These are phyloP conservation scores for Epizoanthus ramosus DNA, from an alignment of 92 coral and sea anemone genomes.

Conservation along the genomic window DNA sequence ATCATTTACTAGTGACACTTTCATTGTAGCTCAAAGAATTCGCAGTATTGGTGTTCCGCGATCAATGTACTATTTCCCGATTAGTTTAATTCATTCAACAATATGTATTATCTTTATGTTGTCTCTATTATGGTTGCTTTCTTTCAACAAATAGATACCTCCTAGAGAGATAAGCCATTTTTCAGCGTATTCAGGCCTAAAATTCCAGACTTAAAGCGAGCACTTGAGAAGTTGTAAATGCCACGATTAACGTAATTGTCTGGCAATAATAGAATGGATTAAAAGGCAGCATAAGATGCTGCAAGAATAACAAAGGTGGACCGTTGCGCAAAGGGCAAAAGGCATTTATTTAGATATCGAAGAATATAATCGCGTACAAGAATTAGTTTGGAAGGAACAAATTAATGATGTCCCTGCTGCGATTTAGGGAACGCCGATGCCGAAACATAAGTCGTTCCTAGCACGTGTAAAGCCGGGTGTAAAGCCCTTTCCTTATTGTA, in stretches of 20 bases:
- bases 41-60: conserved; percentile 17
- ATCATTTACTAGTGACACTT: background rate
- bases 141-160: conserved; percentile 27
- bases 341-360: background rate
- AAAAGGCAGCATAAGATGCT: background rate
- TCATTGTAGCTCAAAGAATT: background rate
- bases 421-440: background rate
- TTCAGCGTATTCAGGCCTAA: conserved; percentile 12
- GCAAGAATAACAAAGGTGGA: too few relatives aligned
- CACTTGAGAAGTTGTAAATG: conserved; percentile 38
- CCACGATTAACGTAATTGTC: conserved; percentile 27
- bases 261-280: background rate
- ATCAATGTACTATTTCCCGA: conserved; percentile 18
- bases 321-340: background rate
- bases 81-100: conserved; percentile 29
- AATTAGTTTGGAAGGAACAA: conserved; percentile 2
- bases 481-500: conserved; percentile 2
- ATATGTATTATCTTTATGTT: background rate
- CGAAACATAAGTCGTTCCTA: conserved; percentile 7
- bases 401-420: conserved; percentile 37
- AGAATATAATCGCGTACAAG: background rate
- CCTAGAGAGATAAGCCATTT: conserved; percentile 36
- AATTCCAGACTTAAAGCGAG: conserved; percentile 36
- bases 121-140: conserved; percentile 33
- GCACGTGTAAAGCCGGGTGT: too few relatives aligned